phyloP scores from a whole-genome alignment of 2,888 invertebrate genomes.

The Romanomermis culicivorax region DNA sequence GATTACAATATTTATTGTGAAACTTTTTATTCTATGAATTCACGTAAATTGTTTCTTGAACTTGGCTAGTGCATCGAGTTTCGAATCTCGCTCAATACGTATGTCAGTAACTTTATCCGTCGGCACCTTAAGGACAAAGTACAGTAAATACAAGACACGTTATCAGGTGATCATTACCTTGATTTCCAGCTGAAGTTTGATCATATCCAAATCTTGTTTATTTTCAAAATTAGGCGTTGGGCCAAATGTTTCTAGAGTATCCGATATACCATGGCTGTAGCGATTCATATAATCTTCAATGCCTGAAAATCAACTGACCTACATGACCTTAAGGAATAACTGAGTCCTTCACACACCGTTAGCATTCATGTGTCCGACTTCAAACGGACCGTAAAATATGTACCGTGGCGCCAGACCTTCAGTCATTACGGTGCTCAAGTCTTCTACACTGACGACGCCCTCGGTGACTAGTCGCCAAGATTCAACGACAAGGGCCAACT shows the following conservation, averaged over 20 bases:
- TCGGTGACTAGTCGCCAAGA: constrained; percentile 50
- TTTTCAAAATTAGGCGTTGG: constrained; percentile 3
- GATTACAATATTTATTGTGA: too few species aligned
- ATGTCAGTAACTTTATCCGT: too few species aligned
- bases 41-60: too few species aligned
- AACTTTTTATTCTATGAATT: too few species aligned
- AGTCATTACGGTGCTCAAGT: constrained; percentile 56
- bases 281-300: background rate
- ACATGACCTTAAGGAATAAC: background rate
- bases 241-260: background rate
- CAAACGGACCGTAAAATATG: constrained; percentile 77
- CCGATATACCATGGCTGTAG: constrained; percentile 2
- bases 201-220: background rate
- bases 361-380: constrained; percentile 81
- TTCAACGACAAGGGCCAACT: constrained; percentile 82
- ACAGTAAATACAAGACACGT: too few species aligned
- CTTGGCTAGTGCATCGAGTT: too few species aligned
- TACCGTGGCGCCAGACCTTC: constrained; percentile 84
- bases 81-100: too few species aligned
- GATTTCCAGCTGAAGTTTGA: background rate
- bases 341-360: constrained; percentile 41
- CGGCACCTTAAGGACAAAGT: too few species aligned
- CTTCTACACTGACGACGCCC: constrained; percentile 60
- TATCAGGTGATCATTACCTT: too few species aligned
- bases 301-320: constrained; percentile 2